Evolutionary conservation across 2,797 vertebrate species (phyloP).

Genomic region (Myotis myotis): DNA sequence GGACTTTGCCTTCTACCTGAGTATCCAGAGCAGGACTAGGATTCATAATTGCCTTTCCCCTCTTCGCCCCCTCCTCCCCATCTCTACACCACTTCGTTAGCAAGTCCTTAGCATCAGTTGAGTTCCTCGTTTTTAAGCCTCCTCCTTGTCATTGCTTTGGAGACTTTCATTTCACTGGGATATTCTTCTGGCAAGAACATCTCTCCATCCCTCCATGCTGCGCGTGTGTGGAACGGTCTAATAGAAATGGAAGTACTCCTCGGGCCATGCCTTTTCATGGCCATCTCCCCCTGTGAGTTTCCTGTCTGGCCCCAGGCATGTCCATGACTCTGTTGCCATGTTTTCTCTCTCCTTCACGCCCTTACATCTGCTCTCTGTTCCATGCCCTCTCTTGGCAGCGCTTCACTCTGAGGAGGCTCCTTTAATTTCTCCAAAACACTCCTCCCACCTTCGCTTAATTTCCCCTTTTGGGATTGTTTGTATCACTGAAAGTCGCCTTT

Average conservation of each 20-base stretch:
- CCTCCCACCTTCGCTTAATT: not conserved
- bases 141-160: not conserved
- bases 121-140: not conserved
- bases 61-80: too few relatives aligned
- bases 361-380: not conserved
- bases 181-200: not conserved
- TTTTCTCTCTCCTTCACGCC: not conserved
- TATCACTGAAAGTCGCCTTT: not conserved
- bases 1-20: not conserved
- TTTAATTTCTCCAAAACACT: not conserved
- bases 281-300: not conserved
- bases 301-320: not conserved
- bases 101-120: not conserved
- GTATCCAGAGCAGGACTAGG: not conserved
- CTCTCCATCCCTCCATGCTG: not conserved
- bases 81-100: not conserved
- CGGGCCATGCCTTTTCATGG: not conserved
- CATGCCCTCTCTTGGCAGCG: not conserved
- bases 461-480: not conserved
- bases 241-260: not conserved
- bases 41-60: not conserved
- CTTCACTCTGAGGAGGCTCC: not conserved
- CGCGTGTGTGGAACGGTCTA: rapidly evolving
- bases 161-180: not conserved
- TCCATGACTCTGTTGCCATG: rapidly evolving